Evolutionary conservation across 2,797 vertebrate species (phyloP), one percentile per base, ranked within the genome.

Genomic region (Limosa lapponica): DNA sequence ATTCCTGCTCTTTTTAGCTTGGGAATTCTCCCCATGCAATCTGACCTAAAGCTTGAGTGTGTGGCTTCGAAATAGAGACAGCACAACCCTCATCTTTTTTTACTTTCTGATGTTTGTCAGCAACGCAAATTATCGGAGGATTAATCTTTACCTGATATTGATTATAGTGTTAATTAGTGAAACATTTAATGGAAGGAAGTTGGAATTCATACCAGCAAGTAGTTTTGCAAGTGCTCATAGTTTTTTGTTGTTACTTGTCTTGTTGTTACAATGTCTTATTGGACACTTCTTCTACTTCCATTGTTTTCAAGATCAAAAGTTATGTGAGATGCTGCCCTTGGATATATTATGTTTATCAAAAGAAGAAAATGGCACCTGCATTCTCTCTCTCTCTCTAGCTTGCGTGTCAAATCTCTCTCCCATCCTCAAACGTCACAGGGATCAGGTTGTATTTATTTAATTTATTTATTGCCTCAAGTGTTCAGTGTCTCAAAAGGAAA

Each of bases 381-480:
- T 57, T 32, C 62, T 74, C 12, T 8, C n/a, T 8, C n/a, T 39
- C 3, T 20, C 10, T 17, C 3, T 23, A n/a, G 3, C 22, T 58
- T 54, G 25, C 5, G 12, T 58, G 70, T 66, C 62, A 84, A 72
- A n/a, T 52, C 43, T 75, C 70, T 65, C 34, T 81, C 20, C 17
- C 39, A 46, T 72, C 32, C 3, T 51, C 69, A 62, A 9, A 32
- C 16, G 41, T 44, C 54, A 49, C 3, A 2, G 28, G 39, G 55
- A 70, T 52, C 61, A 54, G 1, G 4, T 36, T 88, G 39, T 16
- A 41, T 69, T 92, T 65, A 22, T 82, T 87, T 43, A 27, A 59
- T 73, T 90, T 94, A 59, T 92, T 89, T 89, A 48, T 67, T 86
- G 39, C 28, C 54, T 88, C 58, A 52, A 41, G 37, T 32, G 16